Evolutionary conservation across 1,140 invertebrate species (phyloP), one percentile per base, ranked within the genome.

Genomic region (Tetramorium simillimum): DNA sequence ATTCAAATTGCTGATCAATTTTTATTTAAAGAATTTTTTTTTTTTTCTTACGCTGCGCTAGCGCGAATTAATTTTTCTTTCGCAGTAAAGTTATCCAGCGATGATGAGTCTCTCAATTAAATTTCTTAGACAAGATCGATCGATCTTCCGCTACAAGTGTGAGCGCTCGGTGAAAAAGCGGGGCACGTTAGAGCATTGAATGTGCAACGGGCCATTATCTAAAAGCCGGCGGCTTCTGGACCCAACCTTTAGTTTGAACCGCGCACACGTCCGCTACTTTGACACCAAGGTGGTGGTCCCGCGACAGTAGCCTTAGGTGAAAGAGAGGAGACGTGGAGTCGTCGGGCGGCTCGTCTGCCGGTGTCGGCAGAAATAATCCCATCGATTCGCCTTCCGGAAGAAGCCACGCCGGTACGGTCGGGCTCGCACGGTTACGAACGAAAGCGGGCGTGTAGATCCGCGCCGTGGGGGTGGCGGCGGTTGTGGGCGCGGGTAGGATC

Each of bases 311-410:
- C 4, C 33, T 37, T 40, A 65, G 53, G 53, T 53, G 9, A 53
- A 69, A 82, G 51, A 49, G 40, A 49, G 51, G 51, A 70, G 18
- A 6, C 33, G 33, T n/a, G 24, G 21, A 76, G 58, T 24, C 58
- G 72, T 75, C 12, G 16, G 81, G 16, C 18, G 21, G 60, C 37
- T 51, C 28, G 58, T 65, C n/a, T 28, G 82, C 43, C 73, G 82
- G 40, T 40, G 65, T 72, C 21, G 62, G 86, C 53, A 69, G 84
- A 75, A 91, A 90, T 91, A 91, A 91, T 91, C 90, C 75, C 78
- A 91, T 91, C 90, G 90, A 91, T 91, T 91, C 78, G 87, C 77
- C 73, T 88, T 84, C 33, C 84, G 89, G 73, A 88, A 82, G 90
- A 91, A 91, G 89, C 89, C 89, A 91, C 86, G 65, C 65, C 16